phyloP scores from a whole-genome alignment of 2,113 vertebrate genomes.

The Ictalurus punctatus region DNA sequence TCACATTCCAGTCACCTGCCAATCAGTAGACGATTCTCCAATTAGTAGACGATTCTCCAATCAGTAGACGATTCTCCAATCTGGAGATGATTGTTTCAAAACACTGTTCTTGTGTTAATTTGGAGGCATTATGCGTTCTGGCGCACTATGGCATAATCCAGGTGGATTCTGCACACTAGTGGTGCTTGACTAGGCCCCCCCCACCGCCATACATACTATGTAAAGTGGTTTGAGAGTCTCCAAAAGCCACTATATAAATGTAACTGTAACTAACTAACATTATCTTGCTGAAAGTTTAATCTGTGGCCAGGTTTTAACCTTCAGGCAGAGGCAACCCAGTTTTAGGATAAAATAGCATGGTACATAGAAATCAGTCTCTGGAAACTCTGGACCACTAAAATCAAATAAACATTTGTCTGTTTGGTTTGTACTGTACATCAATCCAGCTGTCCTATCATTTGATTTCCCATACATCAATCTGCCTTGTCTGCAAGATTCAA shows the following conservation, averaged over 20 bases:
- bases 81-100: background rate
- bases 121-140: too few species aligned
- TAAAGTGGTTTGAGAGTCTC: too few species aligned
- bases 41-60: background rate
- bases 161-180: too few species aligned
- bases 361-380: background rate
- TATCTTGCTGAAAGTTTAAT: background rate
- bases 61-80: too few species aligned
- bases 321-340: background rate
- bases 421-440: background rate
- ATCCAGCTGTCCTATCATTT: conserved; percentile 13
- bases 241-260: too few species aligned
- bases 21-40: background rate
- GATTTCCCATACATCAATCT: background rate
- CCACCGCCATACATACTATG: too few species aligned
- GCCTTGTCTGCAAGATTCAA: background rate
- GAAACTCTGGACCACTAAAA: background rate
- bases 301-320: background rate
- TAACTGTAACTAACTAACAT: too few species aligned
- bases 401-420: background rate
- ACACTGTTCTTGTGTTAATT: background rate
- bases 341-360: too few species aligned
- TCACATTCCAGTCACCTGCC: background rate
- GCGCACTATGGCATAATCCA: too few species aligned
- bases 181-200: too few species aligned